These are phyloP conservation scores for Lydus trimaculatus DNA, from an alignment of 2,888 invertebrate species.

Conservation along the genomic window DNA sequence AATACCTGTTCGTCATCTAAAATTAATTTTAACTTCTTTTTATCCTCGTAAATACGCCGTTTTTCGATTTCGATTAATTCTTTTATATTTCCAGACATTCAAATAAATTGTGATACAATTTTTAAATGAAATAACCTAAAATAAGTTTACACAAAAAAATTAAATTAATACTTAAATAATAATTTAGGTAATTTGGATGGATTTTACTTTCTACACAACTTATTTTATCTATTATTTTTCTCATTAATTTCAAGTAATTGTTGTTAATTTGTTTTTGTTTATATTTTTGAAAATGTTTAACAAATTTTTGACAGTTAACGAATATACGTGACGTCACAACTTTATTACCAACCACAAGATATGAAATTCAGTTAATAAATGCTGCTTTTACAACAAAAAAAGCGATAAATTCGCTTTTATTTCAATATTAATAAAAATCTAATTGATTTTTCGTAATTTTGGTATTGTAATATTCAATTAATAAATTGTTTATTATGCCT, in stretches of 20 bases:
- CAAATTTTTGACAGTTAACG: background rate
- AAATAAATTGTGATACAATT: background rate
- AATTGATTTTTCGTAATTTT: too few species aligned
- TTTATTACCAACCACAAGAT: background rate
- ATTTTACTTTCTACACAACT: background rate
- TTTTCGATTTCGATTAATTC: slow-evolving; percentile 46
- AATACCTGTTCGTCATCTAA: slow-evolving; percentile 27
- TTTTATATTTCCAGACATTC: slow-evolving; percentile 43
- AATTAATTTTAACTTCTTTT: slow-evolving; percentile 42
- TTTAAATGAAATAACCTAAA: background rate
- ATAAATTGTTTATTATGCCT: too few species aligned
- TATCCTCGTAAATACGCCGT: slow-evolving; percentile 42
- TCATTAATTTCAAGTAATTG: background rate
- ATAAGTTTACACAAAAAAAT: background rate
- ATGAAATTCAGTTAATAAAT: too few species aligned
- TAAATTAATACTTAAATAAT: too few species aligned
- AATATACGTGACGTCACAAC: background rate
- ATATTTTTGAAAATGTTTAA: background rate
- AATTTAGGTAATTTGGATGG: too few species aligned
- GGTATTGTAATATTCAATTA: too few species aligned
- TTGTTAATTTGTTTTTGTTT: background rate
- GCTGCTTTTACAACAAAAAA: too few species aligned
- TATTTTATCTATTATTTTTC: background rate
- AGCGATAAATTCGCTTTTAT: too few species aligned
- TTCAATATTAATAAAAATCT: too few species aligned